Evolutionary conservation across 2,797 vertebrate genomes (phyloP), one percentile per base, ranked within the genome.

Genomic region (Threskiornis aethiopicus): DNA sequence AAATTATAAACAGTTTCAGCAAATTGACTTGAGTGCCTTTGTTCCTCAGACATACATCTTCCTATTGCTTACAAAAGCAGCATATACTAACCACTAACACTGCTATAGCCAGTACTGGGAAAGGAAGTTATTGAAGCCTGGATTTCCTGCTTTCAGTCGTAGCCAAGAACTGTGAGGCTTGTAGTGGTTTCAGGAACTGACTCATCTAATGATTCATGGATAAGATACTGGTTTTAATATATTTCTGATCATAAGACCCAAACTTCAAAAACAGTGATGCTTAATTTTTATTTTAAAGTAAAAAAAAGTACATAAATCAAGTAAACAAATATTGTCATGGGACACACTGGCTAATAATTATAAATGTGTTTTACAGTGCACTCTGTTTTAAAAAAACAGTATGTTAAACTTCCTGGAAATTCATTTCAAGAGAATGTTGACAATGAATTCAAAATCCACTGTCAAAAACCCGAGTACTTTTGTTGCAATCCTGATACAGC

Each of bases 111-210:
- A 98, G 98, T 94, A 97, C 98, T 97, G 98, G 98, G 98, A 99
- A 98, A 99, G 99, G 99, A 99, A 99, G 99, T 99, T 98, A 99
- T 99, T 99, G 98, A 99, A 99, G 98, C 98, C 96, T 98, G 98
- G 99, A 99, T 99, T 99, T 99, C 99, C 99, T 99, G 99, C 98
- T 98, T 98, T 99, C 98, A 98, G 98, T 98, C 98, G 98, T 97
- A 98, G 99, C 99, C 99, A 99, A 99, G 98, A 99, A 98, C 98
- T 98, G 97, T 96, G 99, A 99, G 98, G 98, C 98, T 99, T 99
- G 98, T 98, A 99, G 99, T 98, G 98, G 99, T 99, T 99, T 99
- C 98, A 99, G 98, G 99, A 99, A 99, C 98, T 99, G 99, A 99
- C 98, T 99, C 99, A 99, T 99, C 97, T 98, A 98, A 98, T 99